Evolutionary conservation across 2,888 invertebrate genomes (phyloP), one percentile per base, ranked within the genome.

Genomic region (Yponomeuta plumbellus): DNA sequence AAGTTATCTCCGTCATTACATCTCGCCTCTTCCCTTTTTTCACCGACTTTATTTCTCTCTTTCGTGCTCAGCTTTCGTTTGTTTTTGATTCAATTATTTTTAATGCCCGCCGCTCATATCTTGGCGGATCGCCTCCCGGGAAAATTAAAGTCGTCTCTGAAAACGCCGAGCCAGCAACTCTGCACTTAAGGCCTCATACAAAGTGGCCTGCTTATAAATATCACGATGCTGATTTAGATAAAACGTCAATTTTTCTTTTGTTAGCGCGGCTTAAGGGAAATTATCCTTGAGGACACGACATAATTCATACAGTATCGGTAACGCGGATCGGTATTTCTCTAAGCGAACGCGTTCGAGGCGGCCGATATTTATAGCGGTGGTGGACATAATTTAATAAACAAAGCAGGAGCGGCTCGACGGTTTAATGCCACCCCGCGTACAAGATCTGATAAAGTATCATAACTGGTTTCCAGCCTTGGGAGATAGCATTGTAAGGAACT

Each of bases 371-470:
- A 88, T 88, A 85, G 88, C 79, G 75, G 74, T 80, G 80, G 83
- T 82, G 86, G 88, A 90, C 89, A 89, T 90, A 88, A 90, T 91
- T 90, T 91, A 91, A 91, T 91, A 91, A 91, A 91, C 91, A 90
- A 91, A 90, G 88, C 89, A 88, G 86, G 79, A 74, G 78, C 81
- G 73, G 79, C 80, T 79, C 76, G 81, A 85, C 83, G 77, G 84
- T 88, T 88, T 88, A 88, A 83, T 86, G 84, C 85, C 89, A 89
- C 88, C 88, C 86, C 83, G 75, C 84, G 85, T 86, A 82, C 82
- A 80, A 81, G 81, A 90, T 91, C 90, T 83, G 91, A 91, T 91
- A 91, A 83, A 85, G 85, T 78, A 80, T 85, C 86, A 85, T 86
- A 91, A 91, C 91, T 83, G 89, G 91, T 90, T 89, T 73, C 78